Percentiles rank a stretch among this genome's conserved stretches.
Conservation (phyloP, 2,113 vertebrate species). For the Tupaia chinensis region DNA sequence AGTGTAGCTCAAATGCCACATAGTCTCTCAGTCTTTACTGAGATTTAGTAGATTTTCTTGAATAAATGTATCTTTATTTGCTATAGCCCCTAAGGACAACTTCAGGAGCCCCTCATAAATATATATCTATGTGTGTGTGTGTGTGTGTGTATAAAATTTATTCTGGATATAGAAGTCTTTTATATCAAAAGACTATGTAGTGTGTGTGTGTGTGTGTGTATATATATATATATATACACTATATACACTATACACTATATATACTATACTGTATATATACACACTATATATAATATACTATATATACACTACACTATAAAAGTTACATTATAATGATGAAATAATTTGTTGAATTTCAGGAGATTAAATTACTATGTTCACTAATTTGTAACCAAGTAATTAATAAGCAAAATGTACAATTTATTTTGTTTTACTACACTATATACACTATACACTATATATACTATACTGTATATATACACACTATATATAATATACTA, state of each 20-base stretch:
- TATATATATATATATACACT: too few relatives aligned
- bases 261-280: too few relatives aligned
- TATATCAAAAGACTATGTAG: too few relatives aligned
- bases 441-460: too few relatives aligned
- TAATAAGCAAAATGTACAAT: constrained; percentile 16
- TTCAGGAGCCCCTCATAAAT: neutral
- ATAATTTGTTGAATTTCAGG: neutral
- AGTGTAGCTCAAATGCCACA: neutral
- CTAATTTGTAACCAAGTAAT: neutral
- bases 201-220: too few relatives aligned
- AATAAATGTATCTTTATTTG: neutral
- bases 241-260: too few relatives aligned
- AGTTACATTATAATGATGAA: neutral
- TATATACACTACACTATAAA: neutral
- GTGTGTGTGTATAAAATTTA: too few relatives aligned
- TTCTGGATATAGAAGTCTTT: too few relatives aligned
- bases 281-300: too few relatives aligned
- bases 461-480: too few relatives aligned
- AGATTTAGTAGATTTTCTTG: neutral
- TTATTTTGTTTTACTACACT: constrained; percentile 4
- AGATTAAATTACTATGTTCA: neutral
- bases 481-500: too few relatives aligned
- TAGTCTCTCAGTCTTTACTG: neutral
- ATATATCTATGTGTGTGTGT: too few relatives aligned
- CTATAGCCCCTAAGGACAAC: neutral